These are phyloP conservation scores for Caenorhabditis parvicauda DNA, from an alignment of 2,888 invertebrate species.

Conservation along the genomic window DNA sequence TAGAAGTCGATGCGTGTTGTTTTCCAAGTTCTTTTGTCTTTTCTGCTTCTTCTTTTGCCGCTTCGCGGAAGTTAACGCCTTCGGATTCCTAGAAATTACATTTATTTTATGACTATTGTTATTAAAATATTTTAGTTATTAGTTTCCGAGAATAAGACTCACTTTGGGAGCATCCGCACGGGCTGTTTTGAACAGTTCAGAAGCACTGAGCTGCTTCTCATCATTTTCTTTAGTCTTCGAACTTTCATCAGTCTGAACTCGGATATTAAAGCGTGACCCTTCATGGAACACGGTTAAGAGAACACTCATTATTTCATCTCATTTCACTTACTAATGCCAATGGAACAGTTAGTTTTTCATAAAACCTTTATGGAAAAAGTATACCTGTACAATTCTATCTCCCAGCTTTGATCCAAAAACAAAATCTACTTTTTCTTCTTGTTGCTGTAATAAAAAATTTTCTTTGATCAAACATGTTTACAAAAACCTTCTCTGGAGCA, in stretches of 20 bases:
- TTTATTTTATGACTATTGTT: not conserved
- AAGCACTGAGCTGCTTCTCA: conserved; percentile 20
- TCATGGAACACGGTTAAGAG: no score
- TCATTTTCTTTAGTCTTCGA: not conserved
- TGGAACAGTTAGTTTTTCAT: no score
- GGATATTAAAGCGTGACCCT: no score
- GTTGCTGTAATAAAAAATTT: conserved; percentile 3
- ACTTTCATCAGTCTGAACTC: not conserved
- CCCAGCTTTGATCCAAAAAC: not conserved
- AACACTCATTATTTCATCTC: not conserved
- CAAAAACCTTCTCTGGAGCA: conserved; percentile 6
- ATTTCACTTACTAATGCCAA: not conserved
- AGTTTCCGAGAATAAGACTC: not conserved
- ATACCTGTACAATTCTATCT: not conserved
- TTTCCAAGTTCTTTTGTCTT: conserved; percentile 30
- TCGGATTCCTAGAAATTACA: conserved; percentile 15
- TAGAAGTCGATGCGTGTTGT: conserved; percentile 33
- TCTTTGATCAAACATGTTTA: not conserved
- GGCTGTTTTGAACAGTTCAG: conserved; percentile 28
- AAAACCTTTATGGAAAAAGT: conserved; percentile 17
- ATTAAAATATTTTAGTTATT: not conserved
- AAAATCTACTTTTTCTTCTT: conserved; percentile 2
- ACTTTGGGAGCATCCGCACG: conserved; percentile 22
- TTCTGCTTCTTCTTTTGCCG: conserved; percentile 25
- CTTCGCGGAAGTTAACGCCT: conserved; percentile 16